Conservation (phyloP, 2,113 vertebrate species). For the Trematomus loennbergii region DNA sequence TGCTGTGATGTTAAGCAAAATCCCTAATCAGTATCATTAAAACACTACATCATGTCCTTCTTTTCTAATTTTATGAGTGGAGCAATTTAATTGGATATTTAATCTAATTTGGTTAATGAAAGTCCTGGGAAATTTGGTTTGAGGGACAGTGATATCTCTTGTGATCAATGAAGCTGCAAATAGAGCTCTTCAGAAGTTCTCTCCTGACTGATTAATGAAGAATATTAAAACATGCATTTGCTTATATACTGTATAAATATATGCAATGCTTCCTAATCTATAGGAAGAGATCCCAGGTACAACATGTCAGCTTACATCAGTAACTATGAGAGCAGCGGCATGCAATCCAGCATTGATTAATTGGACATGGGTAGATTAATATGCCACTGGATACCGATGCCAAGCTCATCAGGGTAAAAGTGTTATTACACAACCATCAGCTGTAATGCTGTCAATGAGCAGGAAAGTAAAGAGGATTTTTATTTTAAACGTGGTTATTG, state of each 20-base stretch:
- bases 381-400: slow-evolving; percentile 58
- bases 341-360: slow-evolving; percentile 73
- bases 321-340: slow-evolving; percentile 45
- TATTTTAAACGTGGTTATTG: slow-evolving; percentile 8
- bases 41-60: slow-evolving; percentile 62
- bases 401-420: slow-evolving; percentile 72
- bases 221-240: slow-evolving; percentile 57
- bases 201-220: slow-evolving; percentile 85
- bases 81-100: slow-evolving; percentile 78
- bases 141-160: slow-evolving; percentile 83
- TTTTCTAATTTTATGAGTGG: slow-evolving; percentile 69
- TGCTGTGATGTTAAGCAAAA: slow-evolving; percentile 37
- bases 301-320: slow-evolving; percentile 41
- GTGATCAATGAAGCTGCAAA: slow-evolving; percentile 88
- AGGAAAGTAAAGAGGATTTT: slow-evolving; percentile 35
- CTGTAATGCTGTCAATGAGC: slow-evolving; percentile 59
- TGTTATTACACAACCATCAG: slow-evolving; percentile 76
- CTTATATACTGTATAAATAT: neutral
- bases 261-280: slow-evolving; percentile 12
- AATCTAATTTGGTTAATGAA: slow-evolving; percentile 87
- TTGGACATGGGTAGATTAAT: slow-evolving; percentile 75
- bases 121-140: slow-evolving; percentile 87
- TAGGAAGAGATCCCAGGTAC: slow-evolving; percentile 37
- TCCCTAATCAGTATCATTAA: slow-evolving; percentile 55
- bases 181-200: slow-evolving; percentile 71